phyloP scores from a whole-genome alignment of 2,888 invertebrate species.

The Epinotia bilunana region DNA sequence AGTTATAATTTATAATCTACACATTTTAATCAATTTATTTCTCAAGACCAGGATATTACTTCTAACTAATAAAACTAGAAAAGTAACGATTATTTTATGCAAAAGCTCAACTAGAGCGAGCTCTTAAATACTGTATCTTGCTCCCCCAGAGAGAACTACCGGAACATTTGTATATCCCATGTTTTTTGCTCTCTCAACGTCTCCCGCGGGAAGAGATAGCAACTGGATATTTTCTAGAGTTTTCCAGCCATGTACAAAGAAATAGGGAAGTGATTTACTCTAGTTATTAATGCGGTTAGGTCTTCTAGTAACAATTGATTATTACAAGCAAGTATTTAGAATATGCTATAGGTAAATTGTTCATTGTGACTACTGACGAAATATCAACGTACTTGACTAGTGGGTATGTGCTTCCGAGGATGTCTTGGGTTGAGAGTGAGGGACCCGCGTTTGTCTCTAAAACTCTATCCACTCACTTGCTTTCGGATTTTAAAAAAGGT shows the following conservation, averaged over 20 bases:
- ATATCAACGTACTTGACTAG: no score
- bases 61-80: slow-evolving; percentile 11
- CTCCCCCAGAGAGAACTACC: slow-evolving; percentile 24
- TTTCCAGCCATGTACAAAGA: slow-evolving; percentile 13
- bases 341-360: no score
- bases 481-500: no score
- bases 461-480: no score
- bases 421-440: no score
- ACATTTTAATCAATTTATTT: neutral
- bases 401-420: no score
- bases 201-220: slow-evolving; percentile 31
- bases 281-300: neutral
- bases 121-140: slow-evolving; percentile 39
- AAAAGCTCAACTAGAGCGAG: slow-evolving; percentile 23
- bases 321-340: neutral
- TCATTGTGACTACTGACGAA: no score
- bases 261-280: slow-evolving; percentile 9
- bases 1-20: no score
- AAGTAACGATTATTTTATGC: slow-evolving; percentile 29
- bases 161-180: slow-evolving; percentile 41
- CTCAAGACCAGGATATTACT: neutral
- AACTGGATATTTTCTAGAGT: slow-evolving; percentile 22
- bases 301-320: neutral
- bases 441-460: no score
- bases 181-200: slow-evolving; percentile 32